phyloP scores from a whole-genome alignment of 2,888 invertebrate species.

The Amphiduros pacificus region DNA sequence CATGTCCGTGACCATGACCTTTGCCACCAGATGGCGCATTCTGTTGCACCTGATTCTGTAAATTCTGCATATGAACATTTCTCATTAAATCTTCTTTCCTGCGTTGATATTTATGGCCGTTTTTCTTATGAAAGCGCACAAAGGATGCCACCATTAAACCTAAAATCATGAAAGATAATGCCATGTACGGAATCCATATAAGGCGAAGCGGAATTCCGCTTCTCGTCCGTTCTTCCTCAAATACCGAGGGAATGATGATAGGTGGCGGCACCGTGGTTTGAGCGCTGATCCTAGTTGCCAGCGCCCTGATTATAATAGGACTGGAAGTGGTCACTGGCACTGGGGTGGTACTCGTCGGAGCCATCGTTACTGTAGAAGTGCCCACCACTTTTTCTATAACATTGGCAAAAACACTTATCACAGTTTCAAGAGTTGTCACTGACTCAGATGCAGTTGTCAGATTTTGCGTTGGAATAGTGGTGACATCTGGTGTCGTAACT shows the following conservation, averaged over 20 bases:
- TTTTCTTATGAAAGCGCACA: constrained; percentile 29
- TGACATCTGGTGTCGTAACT: too few relatives aligned
- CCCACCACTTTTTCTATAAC: too few relatives aligned
- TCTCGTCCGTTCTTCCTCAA: constrained; percentile 14
- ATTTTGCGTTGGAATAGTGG: too few relatives aligned
- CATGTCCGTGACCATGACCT: neutral
- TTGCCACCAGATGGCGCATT: neutral
- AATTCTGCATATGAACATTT: neutral
- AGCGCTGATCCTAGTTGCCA: too few relatives aligned
- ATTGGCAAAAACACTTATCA: too few relatives aligned
- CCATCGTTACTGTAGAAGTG: too few relatives aligned
- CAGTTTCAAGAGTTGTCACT: too few relatives aligned
- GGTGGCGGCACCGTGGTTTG: too few relatives aligned
- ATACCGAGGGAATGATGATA: neutral
- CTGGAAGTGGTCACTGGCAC: neutral
- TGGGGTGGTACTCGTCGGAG: too few relatives aligned
- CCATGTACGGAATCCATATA: constrained; percentile 31
- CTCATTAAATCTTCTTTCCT: constrained; percentile 15
- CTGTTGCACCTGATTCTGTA: neutral
- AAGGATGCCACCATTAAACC: constrained; percentile 29
- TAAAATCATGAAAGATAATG: constrained; percentile 25
- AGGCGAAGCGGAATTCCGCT: constrained; percentile 23
- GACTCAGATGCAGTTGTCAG: too few relatives aligned
- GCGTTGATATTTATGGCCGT: constrained; percentile 33
- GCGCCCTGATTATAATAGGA: neutral